phyloP scores from a whole-genome alignment of 2,113 vertebrate species.

The Notarius quadriscutis region DNA sequence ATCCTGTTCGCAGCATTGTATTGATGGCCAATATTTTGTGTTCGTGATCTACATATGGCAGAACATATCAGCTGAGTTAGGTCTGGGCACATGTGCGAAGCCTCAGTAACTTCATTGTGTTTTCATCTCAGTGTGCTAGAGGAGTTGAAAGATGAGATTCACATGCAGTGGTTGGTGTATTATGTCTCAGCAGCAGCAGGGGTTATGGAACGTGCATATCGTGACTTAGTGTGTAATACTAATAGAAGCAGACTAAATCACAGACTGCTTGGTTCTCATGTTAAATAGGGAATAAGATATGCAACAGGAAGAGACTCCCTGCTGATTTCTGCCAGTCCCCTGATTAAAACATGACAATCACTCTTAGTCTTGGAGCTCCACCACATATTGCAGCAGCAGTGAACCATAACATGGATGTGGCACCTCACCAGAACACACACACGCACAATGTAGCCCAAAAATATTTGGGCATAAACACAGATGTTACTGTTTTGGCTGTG shows the following conservation, averaged over 20 bases:
- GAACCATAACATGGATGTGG: conserved; percentile 33
- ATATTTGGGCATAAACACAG: conserved; percentile 20
- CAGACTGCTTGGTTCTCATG: conserved; percentile 35
- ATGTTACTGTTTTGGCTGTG: conserved; percentile 17
- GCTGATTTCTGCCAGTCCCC: conserved; percentile 50
- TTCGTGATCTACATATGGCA: conserved; percentile 34
- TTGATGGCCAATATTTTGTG: conserved; percentile 28
- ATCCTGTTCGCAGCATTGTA: conserved; percentile 31
- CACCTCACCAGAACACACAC: conserved; percentile 15
- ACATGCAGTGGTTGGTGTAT: not conserved
- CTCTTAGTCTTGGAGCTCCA: conserved; percentile 56
- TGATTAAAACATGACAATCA: conserved; percentile 63
- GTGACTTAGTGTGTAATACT: conserved; percentile 38
- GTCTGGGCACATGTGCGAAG: conserved; percentile 43
- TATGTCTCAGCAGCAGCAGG: conserved; percentile 38
- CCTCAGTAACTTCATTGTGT: conserved; percentile 48
- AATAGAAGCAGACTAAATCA: conserved; percentile 47
- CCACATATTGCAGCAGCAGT: conserved; percentile 44
- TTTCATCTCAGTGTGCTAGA: conserved; percentile 17
- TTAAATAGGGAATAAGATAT: conserved; percentile 26
- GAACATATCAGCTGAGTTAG: conserved; percentile 42
- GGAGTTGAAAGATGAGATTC: conserved; percentile 35
- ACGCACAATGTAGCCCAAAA: not conserved
- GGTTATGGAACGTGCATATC: not conserved
- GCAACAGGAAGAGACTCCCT: conserved; percentile 44